Percentiles rank a stretch among this genome's conserved stretches.
Conservation (phyloP, 1,140 invertebrate species). For the Aphidius gifuensis region DNA sequence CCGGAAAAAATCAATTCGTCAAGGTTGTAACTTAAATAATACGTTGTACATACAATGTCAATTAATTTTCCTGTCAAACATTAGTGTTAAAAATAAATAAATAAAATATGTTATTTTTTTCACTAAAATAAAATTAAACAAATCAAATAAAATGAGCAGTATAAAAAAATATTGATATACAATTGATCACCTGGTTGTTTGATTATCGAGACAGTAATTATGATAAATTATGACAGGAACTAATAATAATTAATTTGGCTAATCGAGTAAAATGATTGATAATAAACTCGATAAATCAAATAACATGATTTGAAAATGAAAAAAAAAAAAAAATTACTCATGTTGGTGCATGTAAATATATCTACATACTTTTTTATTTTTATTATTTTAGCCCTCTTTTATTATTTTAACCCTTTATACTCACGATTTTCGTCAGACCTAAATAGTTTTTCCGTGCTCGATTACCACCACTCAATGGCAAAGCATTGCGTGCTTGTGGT, state of each 20-base stretch:
- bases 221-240: too few relatives aligned
- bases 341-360: background rate
- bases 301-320: background rate
- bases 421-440: background rate
- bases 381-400: background rate
- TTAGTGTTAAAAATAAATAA: background rate
- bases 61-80: background rate
- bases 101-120: too few relatives aligned
- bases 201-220: too few relatives aligned
- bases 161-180: too few relatives aligned
- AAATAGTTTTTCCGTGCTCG: background rate
- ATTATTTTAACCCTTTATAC: background rate
- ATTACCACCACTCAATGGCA: constrained; percentile 2
- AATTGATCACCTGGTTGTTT: too few relatives aligned
- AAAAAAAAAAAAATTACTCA: background rate
- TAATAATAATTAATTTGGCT: too few relatives aligned
- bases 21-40: background rate
- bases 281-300: background rate
- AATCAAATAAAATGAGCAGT: too few relatives aligned
- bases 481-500: constrained; percentile 2
- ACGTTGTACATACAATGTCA: constrained; percentile 2
- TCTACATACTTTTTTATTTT: background rate
- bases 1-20: background rate
- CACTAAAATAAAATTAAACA: too few relatives aligned
- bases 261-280: too few relatives aligned